These are phyloP conservation scores for Alouatta palliata DNA, from an alignment of 2,113 vertebrate genomes.

Conservation along the genomic window DNA sequence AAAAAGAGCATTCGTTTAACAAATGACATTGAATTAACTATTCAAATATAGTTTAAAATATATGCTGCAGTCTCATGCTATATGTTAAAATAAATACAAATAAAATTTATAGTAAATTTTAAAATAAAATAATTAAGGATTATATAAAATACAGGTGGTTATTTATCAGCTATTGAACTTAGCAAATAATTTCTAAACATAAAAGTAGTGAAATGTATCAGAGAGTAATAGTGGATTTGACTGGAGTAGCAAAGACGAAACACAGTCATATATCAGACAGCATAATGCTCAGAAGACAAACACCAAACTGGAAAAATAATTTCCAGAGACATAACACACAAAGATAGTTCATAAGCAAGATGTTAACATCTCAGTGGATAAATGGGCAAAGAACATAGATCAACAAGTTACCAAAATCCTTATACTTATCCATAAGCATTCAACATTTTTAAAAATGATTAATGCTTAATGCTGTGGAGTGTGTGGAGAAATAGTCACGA, in stretches of 20 bases:
- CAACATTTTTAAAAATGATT: not conserved
- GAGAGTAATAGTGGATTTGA: not conserved
- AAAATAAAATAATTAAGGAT: not conserved
- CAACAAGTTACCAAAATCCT: not conserved
- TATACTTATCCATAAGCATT: not conserved
- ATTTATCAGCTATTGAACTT: not conserved
- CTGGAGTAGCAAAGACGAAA: not conserved
- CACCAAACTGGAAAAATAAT: not conserved
- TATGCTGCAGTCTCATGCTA: not conserved
- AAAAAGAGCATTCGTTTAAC: not conserved
- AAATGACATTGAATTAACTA: not conserved
- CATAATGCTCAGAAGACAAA: not conserved
- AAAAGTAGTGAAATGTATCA: not conserved
- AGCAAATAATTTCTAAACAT: not conserved
- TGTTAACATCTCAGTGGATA: not conserved
- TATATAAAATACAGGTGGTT: not conserved
- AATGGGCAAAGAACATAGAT: not conserved
- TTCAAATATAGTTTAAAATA: not conserved
- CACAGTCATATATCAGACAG: not conserved
- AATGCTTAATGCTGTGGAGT: not conserved
- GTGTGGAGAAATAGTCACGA: not conserved
- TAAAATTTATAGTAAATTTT: not conserved
- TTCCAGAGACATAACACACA: not conserved
- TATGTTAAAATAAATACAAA: not conserved
- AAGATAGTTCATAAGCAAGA: constrained; percentile 4